These are phyloP conservation scores for Listronotus oregonensis DNA, from an alignment of 1,140 invertebrate genomes.

Conservation along the genomic window DNA sequence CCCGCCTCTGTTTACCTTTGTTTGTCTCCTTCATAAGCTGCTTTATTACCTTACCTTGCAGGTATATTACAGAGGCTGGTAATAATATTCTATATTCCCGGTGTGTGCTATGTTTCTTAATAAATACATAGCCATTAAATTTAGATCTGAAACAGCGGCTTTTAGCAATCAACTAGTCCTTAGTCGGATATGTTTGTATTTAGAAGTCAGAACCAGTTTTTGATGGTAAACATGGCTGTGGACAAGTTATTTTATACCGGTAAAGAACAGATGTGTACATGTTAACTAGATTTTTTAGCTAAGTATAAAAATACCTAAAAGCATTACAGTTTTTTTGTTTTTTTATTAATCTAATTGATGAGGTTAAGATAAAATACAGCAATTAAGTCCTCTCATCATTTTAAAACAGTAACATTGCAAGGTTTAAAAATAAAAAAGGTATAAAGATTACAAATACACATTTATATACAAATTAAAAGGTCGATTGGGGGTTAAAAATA, in stretches of 20 bases:
- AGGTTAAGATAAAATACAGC: no score
- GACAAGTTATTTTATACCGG: conserved; percentile 28
- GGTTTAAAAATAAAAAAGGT: no score
- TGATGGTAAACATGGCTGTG: conserved; percentile 24
- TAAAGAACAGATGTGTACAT: conserved; percentile 19
- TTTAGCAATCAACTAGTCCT: conserved; percentile 22
- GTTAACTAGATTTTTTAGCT: neutral
- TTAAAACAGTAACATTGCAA: no score
- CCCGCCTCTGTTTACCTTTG: conserved; percentile 49
- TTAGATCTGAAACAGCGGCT: conserved; percentile 28
- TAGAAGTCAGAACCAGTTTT: conserved; percentile 31
- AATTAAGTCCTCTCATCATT: no score
- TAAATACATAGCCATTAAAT: conserved; percentile 35
- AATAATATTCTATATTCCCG: conserved; percentile 30
- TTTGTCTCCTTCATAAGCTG: conserved; percentile 51
- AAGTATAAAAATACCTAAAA: no score
- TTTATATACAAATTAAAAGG: no score
- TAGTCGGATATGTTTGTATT: conserved; percentile 25
- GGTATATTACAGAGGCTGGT: conserved; percentile 35
- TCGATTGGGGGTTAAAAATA: no score
- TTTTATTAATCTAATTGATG: no score
- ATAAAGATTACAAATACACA: no score
- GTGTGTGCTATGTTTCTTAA: conserved; percentile 30
- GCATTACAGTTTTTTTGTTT: no score
- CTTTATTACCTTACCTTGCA: conserved; percentile 50